Percentiles rank a stretch among this genome's conserved stretches.
Evolutionary conservation across 2,888 invertebrate genomes (phyloP).

Genomic region (Eutolmus rufibarbis): DNA sequence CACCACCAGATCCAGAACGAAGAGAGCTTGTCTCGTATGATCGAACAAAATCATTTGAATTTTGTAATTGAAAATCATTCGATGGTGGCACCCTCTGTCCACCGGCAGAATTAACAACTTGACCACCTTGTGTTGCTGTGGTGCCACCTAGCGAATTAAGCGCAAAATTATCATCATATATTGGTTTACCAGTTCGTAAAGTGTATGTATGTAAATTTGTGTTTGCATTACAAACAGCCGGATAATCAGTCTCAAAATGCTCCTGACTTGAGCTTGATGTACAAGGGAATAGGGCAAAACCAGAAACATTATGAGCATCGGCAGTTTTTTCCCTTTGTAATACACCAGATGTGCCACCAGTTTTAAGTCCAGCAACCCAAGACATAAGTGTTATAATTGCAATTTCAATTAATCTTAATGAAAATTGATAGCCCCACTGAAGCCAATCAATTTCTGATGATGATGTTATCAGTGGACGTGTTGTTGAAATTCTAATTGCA

Average conservation of each 20-base stretch:
- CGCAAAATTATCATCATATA: conserved; percentile 74
- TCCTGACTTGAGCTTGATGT: conserved; percentile 85
- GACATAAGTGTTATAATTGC: conserved; percentile 85
- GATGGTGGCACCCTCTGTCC: conserved; percentile 28
- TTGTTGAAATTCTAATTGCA: conserved; percentile 69
- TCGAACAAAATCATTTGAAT: conserved; percentile 57
- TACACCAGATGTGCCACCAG: conserved; percentile 57
- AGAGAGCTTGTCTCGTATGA: conserved; percentile 61
- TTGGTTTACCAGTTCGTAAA: conserved; percentile 77
- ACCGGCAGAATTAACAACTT: not conserved
- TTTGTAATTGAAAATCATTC: conserved; percentile 53
- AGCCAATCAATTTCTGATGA: conserved; percentile 79
- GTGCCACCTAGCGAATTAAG: conserved; percentile 63
- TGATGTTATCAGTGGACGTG: conserved; percentile 57
- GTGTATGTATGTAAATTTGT: conserved; percentile 86
- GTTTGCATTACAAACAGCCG: conserved; percentile 85
- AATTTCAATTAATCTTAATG: conserved; percentile 83
- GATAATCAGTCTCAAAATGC: conserved; percentile 83
- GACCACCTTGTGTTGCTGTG: conserved; percentile 40
- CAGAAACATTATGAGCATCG: conserved; percentile 71
- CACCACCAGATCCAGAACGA: conserved; percentile 43
- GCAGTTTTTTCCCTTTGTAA: conserved; percentile 77
- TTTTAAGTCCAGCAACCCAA: conserved; percentile 83
- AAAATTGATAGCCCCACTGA: conserved; percentile 91
- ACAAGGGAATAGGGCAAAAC: conserved; percentile 82